These are phyloP conservation scores for Cygnus atratus DNA, from an alignment of 2,113 vertebrate genomes.

Conservation along the genomic window DNA sequence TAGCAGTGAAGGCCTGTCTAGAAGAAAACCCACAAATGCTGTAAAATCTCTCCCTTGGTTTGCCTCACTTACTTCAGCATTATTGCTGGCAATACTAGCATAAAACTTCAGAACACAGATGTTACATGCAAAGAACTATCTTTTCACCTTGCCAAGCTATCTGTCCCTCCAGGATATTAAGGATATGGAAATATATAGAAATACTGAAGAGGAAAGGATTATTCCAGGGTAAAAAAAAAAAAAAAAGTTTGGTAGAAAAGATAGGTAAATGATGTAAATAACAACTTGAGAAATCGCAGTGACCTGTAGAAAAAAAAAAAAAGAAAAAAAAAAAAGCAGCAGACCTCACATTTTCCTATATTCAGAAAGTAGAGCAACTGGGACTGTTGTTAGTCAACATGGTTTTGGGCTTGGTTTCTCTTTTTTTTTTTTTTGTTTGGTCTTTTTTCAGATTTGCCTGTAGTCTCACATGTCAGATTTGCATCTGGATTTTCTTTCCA, in stretches of 20 bases:
- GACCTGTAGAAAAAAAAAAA: neutral
- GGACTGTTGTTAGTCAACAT: neutral
- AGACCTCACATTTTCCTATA: neutral
- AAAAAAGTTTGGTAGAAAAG: neutral
- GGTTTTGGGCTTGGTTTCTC: neutral
- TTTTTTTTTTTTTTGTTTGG: neutral
- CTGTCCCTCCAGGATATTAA: neutral
- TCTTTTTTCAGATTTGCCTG: neutral
- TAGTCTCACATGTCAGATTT: neutral
- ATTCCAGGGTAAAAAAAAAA: neutral
- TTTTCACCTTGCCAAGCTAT: neutral
- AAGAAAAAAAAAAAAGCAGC: neutral
- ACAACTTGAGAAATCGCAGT: neutral
- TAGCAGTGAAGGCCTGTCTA: neutral
- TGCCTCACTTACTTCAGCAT: neutral
- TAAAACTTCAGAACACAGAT: neutral
- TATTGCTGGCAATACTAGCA: neutral
- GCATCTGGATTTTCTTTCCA: slow-evolving; percentile 19
- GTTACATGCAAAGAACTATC: neutral
- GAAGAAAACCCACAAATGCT: neutral
- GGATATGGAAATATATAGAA: neutral
- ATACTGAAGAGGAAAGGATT: neutral
- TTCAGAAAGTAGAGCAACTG: neutral
- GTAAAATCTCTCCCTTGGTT: neutral
- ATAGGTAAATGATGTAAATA: neutral